Evolutionary conservation across 2,888 invertebrate genomes (phyloP).

Genomic region (Meiosimyza platycephala): DNA sequence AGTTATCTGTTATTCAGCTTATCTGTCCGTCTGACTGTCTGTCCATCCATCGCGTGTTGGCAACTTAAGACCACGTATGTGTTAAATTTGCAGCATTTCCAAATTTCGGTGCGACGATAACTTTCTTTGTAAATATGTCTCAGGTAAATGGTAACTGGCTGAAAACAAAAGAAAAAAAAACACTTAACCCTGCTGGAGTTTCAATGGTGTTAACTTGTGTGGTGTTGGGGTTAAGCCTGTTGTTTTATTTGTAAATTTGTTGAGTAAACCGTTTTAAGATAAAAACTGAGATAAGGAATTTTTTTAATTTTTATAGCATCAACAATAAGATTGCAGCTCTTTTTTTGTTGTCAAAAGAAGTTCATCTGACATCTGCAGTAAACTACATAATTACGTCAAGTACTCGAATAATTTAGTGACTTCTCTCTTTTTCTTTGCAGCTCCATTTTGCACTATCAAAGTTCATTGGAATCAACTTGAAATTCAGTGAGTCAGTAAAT

Average conservation of each 20-base stretch:
- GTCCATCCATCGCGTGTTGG: conserved; percentile 39
- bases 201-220: conserved; percentile 56
- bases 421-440: not conserved
- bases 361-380: not conserved
- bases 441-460: not conserved
- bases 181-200: conserved; percentile 56
- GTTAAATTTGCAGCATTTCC: conserved; percentile 39
- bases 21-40: conserved; percentile 30
- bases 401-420: not conserved
- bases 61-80: conserved; percentile 47
- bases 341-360: no score
- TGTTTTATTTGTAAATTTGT: conserved; percentile 42
- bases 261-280: conserved; percentile 28
- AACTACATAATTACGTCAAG: not conserved
- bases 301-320: conserved; percentile 7
- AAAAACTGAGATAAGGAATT: not conserved
- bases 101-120: conserved; percentile 42
- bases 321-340: no score
- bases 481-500: not conserved
- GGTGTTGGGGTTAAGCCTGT: conserved; percentile 60
- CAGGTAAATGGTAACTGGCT: not conserved
- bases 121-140: not conserved
- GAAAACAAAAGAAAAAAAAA: not conserved
- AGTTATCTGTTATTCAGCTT: conserved; percentile 9
- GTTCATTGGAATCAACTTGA: not conserved